phyloP scores from a whole-genome alignment of 2,797 vertebrate species.

The Danio kyathit region DNA sequence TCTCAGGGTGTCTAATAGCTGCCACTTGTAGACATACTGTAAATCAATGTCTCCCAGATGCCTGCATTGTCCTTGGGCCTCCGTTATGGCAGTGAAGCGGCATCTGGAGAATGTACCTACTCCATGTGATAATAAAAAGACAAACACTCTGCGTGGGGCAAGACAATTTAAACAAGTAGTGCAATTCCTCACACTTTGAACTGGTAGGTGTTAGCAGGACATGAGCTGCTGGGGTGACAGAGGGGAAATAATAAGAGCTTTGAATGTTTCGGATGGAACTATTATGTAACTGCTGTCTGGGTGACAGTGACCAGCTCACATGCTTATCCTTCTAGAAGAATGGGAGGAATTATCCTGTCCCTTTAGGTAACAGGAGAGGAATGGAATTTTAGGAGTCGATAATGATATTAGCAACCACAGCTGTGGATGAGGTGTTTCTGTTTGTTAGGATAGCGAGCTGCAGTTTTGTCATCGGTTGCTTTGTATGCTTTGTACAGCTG shows the following conservation, averaged over 20 bases:
- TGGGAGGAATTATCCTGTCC: background rate
- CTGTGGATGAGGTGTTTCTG: too few relatives aligned
- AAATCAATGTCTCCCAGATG: slow-evolving; percentile 16
- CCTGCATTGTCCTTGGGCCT: background rate
- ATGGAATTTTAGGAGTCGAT: background rate
- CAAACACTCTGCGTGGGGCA: slow-evolving; percentile 24
- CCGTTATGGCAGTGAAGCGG: background rate
- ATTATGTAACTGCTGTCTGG: slow-evolving; percentile 46
- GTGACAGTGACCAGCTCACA: slow-evolving; percentile 30
- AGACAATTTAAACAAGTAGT: slow-evolving; percentile 31
- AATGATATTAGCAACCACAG: too few relatives aligned
- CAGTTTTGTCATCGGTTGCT: too few relatives aligned
- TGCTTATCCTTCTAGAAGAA: background rate
- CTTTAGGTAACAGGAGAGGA: background rate
- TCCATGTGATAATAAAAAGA: slow-evolving; percentile 28
- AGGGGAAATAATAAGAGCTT: slow-evolving; percentile 24
- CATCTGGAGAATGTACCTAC: slow-evolving; percentile 11
- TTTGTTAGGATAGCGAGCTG: too few relatives aligned
- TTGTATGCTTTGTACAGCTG: too few relatives aligned
- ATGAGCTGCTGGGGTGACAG: slow-evolving; percentile 11
- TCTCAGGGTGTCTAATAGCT: background rate
- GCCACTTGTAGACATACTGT: background rate
- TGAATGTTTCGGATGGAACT: slow-evolving; percentile 49
- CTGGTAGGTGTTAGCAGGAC: slow-evolving; percentile 19
- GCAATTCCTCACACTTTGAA: slow-evolving; percentile 20